Conservation (phyloP, 2,113 vertebrate species). For the Tor tambroides region DNA sequence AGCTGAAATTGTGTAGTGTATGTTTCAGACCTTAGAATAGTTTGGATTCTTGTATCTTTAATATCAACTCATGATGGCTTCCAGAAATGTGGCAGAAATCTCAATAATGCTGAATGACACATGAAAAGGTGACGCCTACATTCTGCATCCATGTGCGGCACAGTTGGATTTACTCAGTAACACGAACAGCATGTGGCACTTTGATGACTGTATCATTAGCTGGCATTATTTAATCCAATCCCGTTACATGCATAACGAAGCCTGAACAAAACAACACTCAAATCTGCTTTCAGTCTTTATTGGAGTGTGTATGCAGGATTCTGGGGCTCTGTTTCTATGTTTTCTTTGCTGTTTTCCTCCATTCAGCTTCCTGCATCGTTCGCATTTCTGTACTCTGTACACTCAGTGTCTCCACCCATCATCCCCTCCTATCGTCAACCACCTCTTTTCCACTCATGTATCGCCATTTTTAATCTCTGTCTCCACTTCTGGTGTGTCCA, state of each 20-base stretch:
- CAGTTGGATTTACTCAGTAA: conserved; percentile 30
- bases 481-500: conserved; percentile 14
- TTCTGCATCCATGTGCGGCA: conserved; percentile 31
- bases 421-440: background rate
- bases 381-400: background rate
- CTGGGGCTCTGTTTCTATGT: background rate
- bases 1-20: background rate
- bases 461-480: background rate
- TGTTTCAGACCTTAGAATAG: background rate
- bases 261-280: conserved; percentile 40
- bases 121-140: conserved; percentile 46
- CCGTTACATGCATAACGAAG: conserved; percentile 27
- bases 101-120: conserved; percentile 44
- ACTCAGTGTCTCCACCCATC: conserved; percentile 3
- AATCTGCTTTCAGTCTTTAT: conserved; percentile 15
- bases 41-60: background rate
- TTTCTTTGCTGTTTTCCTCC: background rate
- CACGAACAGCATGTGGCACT: conserved; percentile 38
- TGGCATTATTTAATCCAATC: conserved; percentile 42
- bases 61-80: background rate
- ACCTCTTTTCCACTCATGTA: conserved; percentile 17
- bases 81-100: conserved; percentile 33
- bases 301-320: conserved; percentile 1
- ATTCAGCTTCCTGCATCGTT: background rate
- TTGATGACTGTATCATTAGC: conserved; percentile 56